A percentile compares a stretch with the other conserved stretches of the same genome.
These are phyloP conservation scores for Leptopilina boulardi DNA, from an alignment of 1,140 invertebrate genomes.

Conservation along the genomic window DNA sequence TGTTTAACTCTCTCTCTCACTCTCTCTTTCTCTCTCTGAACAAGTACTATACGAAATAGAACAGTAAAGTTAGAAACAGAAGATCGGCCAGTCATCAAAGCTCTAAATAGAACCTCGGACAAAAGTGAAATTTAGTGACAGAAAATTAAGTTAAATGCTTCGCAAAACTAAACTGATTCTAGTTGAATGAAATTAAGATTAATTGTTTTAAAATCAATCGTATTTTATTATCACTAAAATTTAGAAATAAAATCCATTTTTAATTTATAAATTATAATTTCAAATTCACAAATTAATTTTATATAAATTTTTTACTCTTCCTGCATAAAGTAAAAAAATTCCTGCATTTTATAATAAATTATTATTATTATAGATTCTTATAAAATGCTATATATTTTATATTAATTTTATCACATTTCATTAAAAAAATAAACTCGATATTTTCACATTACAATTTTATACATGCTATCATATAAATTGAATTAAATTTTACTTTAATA, in stretches of 20 bases:
- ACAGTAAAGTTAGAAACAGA: constrained; percentile 24
- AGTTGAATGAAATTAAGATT: not conserved
- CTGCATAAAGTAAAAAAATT: no score
- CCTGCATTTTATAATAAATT: no score
- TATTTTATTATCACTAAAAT: no score
- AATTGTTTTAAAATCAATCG: not conserved
- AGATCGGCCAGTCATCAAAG: not conserved
- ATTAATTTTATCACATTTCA: not conserved
- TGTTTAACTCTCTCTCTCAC: not conserved
- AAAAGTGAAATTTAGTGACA: constrained; percentile 3
- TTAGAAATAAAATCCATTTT: no score
- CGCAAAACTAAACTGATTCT: not conserved
- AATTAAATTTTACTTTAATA: not conserved
- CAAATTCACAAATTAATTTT: no score
- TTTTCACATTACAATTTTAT: not conserved
- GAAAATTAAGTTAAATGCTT: constrained; percentile 5
- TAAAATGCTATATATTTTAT: no score
- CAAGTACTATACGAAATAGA: not conserved
- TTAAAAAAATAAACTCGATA: not conserved
- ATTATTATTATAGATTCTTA: not conserved
- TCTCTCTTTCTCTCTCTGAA: no score
- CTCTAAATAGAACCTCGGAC: not conserved
- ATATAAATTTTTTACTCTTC: no score
- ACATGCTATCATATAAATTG: not conserved
- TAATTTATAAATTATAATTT: no score